Percentiles rank a stretch among this genome's conserved stretches.
These are phyloP conservation scores for Tetropium fuscum DNA, from an alignment of 2,888 invertebrate species.

Conservation along the genomic window DNA sequence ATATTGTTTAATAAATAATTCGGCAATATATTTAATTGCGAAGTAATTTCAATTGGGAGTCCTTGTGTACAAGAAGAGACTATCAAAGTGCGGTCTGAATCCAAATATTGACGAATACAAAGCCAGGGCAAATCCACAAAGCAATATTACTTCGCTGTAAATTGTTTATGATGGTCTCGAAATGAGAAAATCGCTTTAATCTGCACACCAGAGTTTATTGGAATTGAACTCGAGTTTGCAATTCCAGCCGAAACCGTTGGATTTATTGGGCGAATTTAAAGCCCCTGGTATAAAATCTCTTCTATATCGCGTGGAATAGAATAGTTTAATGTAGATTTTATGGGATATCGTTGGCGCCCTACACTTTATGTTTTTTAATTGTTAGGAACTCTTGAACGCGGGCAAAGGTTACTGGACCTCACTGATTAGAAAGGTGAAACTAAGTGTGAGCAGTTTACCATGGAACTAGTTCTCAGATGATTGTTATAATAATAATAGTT, in stretches of 20 bases:
- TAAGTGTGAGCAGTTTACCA: no score
- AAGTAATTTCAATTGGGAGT: conserved; percentile 21
- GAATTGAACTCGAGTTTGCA: conserved; percentile 17
- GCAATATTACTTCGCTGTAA: conserved; percentile 56
- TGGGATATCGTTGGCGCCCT: no score
- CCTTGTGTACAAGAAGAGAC: conserved; percentile 15
- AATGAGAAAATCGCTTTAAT: conserved; percentile 55
- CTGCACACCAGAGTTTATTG: conserved; percentile 27
- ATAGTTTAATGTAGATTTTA: no score
- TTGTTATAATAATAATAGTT: no score
- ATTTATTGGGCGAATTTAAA: conserved; percentile 2
- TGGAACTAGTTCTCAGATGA: no score
- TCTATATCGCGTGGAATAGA: no score
- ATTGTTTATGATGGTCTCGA: conserved; percentile 57
- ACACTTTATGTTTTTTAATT: no score
- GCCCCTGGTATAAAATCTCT: no score
- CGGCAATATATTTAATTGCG: conserved; percentile 18
- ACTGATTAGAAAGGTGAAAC: no score
- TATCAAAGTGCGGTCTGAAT: conserved; percentile 50
- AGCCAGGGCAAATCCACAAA: conserved; percentile 54
- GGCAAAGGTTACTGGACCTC: no score
- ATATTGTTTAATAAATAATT: not conserved
- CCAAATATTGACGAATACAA: conserved; percentile 58
- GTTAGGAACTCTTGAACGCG: no score
- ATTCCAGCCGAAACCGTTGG: not conserved